Conservation (phyloP, 2,797 vertebrate genomes). For the Syngnathus acus region DNA sequence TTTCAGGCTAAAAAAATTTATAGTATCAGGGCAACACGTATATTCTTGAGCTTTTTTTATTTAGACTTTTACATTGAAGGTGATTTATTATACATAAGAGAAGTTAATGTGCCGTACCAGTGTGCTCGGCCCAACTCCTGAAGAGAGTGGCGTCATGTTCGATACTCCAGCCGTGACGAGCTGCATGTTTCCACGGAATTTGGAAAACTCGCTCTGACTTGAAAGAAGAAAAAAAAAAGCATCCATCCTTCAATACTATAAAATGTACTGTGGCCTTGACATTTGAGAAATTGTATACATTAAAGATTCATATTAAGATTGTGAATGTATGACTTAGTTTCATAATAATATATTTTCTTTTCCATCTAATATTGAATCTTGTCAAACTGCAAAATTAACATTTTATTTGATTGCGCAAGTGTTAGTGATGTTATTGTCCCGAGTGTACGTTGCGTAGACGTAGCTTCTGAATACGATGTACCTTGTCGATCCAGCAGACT, state of each 20-base stretch:
- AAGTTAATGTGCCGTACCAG: constrained; percentile 53
- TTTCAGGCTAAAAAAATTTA: neutral
- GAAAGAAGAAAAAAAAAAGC: neutral
- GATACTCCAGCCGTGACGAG: constrained; percentile 76
- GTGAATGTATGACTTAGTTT: too few relatives aligned
- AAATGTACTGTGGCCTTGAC: too few relatives aligned
- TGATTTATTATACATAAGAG: neutral
- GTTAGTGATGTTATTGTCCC: neutral
- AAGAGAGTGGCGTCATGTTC: constrained; percentile 75
- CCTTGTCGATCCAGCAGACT: constrained; percentile 74
- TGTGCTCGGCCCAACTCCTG: constrained; percentile 77
- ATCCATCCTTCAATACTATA: too few relatives aligned
- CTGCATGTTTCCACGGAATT: constrained; percentile 78
- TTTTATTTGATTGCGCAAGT: neutral
- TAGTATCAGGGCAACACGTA: neutral
- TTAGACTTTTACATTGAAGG: neutral
- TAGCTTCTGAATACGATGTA: constrained; percentile 25
- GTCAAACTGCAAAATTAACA: neutral
- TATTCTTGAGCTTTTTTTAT: neutral
- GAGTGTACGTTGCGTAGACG: neutral
- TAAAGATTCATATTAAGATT: too few relatives aligned
- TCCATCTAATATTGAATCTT: too few relatives aligned
- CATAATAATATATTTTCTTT: too few relatives aligned
- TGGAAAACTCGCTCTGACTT: constrained; percentile 70
- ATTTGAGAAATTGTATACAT: too few relatives aligned